Evolutionary conservation across 2,797 vertebrate genomes (phyloP).

Genomic region (Leucoraja ocellata): DNA sequence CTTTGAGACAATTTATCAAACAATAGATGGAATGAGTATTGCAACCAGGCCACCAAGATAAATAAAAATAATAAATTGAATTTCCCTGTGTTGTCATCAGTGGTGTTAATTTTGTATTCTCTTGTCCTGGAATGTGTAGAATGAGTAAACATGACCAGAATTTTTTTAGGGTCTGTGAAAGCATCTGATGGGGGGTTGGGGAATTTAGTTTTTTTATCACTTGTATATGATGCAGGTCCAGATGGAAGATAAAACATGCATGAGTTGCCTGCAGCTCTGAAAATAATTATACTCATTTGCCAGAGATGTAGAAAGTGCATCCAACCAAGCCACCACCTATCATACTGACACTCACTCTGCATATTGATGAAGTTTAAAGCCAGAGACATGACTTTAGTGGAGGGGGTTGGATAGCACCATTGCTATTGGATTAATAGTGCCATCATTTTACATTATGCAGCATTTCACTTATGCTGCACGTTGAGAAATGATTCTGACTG

Average conservation of each 20-base stretch:
- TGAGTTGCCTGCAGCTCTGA: slow-evolving; percentile 80
- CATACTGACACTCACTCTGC: slow-evolving; percentile 73
- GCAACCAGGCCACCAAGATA: background rate
- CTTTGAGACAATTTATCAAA: slow-evolving; percentile 36
- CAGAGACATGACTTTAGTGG: slow-evolving; percentile 62
- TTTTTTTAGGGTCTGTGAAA: slow-evolving; percentile 10
- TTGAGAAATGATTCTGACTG: slow-evolving; percentile 48
- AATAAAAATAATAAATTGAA: background rate
- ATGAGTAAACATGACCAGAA: slow-evolving; percentile 6
- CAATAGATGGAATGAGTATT: background rate
- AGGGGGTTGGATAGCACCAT: slow-evolving; percentile 55
- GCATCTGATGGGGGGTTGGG: slow-evolving; percentile 39
- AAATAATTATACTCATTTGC: slow-evolving; percentile 90
- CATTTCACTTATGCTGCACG: slow-evolving; percentile 56
- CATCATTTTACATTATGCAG: slow-evolving; percentile 64
- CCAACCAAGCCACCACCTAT: slow-evolving; percentile 83
- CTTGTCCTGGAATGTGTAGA: slow-evolving; percentile 1
- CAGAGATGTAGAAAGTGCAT: slow-evolving; percentile 79
- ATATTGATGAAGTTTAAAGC: slow-evolving; percentile 76
- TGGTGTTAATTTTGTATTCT: background rate
- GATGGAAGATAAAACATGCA: slow-evolving; percentile 88
- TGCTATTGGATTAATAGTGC: slow-evolving; percentile 60
- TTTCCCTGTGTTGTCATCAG: background rate
- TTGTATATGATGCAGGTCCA: slow-evolving; percentile 69
- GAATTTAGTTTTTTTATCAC: slow-evolving; percentile 74